A percentile compares a stretch with the other conserved stretches of the same genome.
phyloP scores from a whole-genome alignment of 2,888 invertebrate genomes.

The Stegophylla sp. region DNA sequence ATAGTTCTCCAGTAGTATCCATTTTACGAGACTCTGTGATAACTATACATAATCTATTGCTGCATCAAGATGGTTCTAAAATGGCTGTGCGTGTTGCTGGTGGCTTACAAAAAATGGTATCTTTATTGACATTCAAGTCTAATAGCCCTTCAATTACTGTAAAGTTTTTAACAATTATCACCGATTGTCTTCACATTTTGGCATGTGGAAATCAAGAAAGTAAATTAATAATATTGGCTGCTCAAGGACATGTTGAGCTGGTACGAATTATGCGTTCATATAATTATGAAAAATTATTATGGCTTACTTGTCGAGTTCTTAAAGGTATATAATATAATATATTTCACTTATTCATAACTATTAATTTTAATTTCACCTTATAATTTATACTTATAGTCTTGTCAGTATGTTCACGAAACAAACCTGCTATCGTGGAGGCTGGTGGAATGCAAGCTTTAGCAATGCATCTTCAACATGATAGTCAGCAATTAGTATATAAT shows the following conservation, averaged over 20 bases:
- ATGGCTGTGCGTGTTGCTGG: constrained; percentile 96
- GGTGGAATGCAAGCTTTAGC: constrained; percentile 97
- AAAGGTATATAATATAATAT: constrained; percentile 71
- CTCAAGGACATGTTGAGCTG: constrained; percentile 94
- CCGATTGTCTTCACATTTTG: constrained; percentile 96
- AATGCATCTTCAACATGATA: constrained; percentile 92
- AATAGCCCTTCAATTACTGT: constrained; percentile 87
- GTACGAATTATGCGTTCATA: constrained; percentile 97
- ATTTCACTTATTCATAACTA: background rate
- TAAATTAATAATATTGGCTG: constrained; percentile 93
- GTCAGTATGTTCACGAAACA: constrained; percentile 97
- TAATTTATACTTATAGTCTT: constrained; percentile 71
- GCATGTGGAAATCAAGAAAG: constrained; percentile 98
- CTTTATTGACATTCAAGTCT: constrained; percentile 69
- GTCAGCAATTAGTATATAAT: constrained; percentile 92
- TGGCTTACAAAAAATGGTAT: constrained; percentile 96
- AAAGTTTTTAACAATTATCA: constrained; percentile 97
- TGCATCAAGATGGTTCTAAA: constrained; percentile 98
- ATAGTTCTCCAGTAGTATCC: constrained; percentile 90
- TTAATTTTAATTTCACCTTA: constrained; percentile 2
- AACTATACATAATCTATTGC: constrained; percentile 93
- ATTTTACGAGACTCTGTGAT: constrained; percentile 99
- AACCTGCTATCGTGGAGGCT: constrained; percentile 96
- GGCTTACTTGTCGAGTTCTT: constrained; percentile 97
- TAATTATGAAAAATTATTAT: constrained; percentile 96